Conservation (phyloP, 2,797 vertebrate species). For the Uromys caudimaculatus region DNA sequence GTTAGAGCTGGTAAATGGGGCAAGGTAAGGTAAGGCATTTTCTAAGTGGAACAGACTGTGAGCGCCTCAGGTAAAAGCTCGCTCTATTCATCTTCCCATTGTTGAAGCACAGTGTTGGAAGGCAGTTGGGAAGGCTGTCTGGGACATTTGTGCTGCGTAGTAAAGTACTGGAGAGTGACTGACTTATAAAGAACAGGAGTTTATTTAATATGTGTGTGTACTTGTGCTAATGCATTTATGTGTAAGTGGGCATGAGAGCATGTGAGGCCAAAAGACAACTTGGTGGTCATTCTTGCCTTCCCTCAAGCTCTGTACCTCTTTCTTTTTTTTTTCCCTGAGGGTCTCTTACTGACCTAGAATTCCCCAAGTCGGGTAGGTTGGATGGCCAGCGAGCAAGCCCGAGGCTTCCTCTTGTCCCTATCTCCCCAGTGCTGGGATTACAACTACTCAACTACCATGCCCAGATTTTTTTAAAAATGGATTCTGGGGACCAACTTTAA, state of each 20-base stretch:
- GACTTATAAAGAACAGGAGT: not conserved
- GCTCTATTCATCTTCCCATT: not conserved
- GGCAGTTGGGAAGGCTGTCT: not conserved
- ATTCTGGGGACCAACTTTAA: not conserved
- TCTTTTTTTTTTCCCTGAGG: not conserved
- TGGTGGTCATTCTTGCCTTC: not conserved
- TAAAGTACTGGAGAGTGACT: too few species aligned
- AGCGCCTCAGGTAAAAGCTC: constrained; percentile 3
- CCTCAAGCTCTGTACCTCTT: not conserved
- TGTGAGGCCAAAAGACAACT: not conserved
- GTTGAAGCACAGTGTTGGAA: not conserved
- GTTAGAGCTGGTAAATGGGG: not conserved
- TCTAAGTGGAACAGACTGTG: not conserved
- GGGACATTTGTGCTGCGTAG: not conserved
- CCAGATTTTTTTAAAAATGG: not conserved
- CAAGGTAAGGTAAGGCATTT: not conserved
- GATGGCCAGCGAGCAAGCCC: not conserved
- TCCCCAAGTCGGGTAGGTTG: not conserved
- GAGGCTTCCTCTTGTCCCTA: not conserved
- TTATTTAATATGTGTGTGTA: not conserved
- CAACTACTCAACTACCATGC: not conserved
- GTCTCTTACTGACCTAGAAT: not conserved
- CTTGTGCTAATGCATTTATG: not conserved
- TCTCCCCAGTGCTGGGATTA: not conserved
- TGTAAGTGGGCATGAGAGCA: not conserved